A percentile compares a stretch with the other conserved stretches of the same genome.
Conservation (phyloP, 2,888 invertebrate species). For the Brachyptera risi region DNA sequence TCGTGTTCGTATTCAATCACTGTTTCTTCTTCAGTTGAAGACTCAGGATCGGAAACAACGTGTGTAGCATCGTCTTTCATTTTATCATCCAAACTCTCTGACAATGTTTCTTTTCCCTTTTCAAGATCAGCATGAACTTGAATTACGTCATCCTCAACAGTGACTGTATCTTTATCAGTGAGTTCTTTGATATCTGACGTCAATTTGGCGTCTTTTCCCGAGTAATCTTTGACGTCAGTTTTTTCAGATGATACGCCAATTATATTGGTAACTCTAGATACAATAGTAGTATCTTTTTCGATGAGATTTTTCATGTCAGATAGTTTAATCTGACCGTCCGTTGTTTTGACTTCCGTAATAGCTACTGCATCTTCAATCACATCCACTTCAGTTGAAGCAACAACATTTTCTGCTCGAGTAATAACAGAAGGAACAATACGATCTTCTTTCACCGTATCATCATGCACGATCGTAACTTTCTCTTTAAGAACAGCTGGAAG, state of each 20-base stretch:
- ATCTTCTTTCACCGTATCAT: constrained; percentile 17
- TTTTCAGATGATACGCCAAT: background rate
- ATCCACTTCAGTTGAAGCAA: too few species aligned
- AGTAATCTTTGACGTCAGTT: too few species aligned
- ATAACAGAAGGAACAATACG: constrained; percentile 5
- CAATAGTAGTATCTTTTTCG: too few species aligned
- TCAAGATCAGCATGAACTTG: background rate
- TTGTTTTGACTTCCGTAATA: too few species aligned
- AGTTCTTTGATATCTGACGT: too few species aligned
- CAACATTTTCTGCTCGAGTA: too few species aligned
- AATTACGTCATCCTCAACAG: background rate
- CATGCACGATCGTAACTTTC: background rate
- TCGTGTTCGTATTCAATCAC: constrained; percentile 12
- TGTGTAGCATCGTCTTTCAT: background rate
- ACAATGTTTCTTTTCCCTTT: constrained; percentile 1
- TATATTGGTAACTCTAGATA: background rate
- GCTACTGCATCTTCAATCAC: background rate
- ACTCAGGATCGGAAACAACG: constrained; percentile 2
- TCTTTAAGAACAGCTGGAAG: background rate
- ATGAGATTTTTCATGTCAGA: too few species aligned
- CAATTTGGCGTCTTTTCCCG: too few species aligned
- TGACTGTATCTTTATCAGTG: background rate
- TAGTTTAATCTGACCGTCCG: too few species aligned
- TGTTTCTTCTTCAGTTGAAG: constrained; percentile 11
- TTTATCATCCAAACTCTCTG: constrained; percentile 4